phyloP scores from a whole-genome alignment of 2,797 vertebrate genomes.

The Thalassophryne amazonica region DNA sequence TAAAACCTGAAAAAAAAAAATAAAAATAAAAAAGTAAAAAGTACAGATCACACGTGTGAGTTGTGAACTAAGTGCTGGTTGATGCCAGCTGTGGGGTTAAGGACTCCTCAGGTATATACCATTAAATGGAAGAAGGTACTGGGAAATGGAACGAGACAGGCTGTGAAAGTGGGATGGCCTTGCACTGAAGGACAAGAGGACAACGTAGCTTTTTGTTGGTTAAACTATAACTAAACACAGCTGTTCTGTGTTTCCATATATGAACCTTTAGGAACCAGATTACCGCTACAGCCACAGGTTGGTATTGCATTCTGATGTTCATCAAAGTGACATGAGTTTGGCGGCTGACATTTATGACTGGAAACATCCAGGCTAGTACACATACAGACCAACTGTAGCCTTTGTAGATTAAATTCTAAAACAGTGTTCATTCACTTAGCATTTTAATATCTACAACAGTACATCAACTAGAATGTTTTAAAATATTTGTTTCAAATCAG shows the following conservation, averaged over 20 bases:
- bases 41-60: not conserved
- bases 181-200: slow-evolving; percentile 11
- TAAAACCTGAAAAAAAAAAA: not conserved
- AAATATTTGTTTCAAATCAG: no score
- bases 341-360: no score
- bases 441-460: no score
- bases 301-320: no score
- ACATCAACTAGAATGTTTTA: no score
- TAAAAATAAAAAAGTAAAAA: not conserved
- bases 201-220: slow-evolving; percentile 30
- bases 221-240: slow-evolving; percentile 58
- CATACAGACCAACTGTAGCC: no score
- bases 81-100: slow-evolving; percentile 17
- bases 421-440: no score
- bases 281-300: no score
- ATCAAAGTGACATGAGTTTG: no score
- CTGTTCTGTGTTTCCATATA: slow-evolving; percentile 6
- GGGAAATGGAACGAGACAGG: not conserved
- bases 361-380: no score
- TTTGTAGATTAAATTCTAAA: no score
- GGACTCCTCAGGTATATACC: not conserved
- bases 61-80: not conserved
- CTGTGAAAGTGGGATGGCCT: slow-evolving; percentile 39
- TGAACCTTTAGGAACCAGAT: slow-evolving; percentile 11
- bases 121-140: not conserved